phyloP scores from a whole-genome alignment of 2,888 invertebrate species.

The Acanthosepion lycidas region DNA sequence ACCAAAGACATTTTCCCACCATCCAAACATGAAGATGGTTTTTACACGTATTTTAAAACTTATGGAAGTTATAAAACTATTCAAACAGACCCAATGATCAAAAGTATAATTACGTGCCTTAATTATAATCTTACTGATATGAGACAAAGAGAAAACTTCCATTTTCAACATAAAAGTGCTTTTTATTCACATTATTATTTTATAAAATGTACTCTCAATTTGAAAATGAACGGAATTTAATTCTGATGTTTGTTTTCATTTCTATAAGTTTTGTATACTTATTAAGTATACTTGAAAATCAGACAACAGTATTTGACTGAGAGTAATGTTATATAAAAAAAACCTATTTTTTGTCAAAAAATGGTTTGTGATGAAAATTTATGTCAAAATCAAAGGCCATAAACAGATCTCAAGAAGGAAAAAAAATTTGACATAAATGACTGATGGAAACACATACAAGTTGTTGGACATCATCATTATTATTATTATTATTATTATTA shows the following conservation, averaged over 20 bases:
- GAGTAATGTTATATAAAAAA: background rate
- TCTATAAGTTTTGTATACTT: no score
- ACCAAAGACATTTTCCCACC: background rate
- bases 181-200: background rate
- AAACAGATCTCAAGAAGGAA: background rate
- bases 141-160: background rate
- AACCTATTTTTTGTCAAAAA: background rate
- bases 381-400: background rate
- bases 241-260: no score
- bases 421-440: background rate
- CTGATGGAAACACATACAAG: background rate
- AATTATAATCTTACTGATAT: background rate
- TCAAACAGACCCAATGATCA: background rate
- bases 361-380: background rate
- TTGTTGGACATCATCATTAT: no score
- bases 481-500: no score
- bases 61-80: background rate
- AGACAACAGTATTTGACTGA: background rate
- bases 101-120: background rate
- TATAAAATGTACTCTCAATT: background rate
- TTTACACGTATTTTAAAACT: background rate
- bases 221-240: no score
- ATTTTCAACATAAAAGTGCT: background rate
- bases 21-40: background rate
- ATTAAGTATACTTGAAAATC: no score